phyloP scores from a whole-genome alignment of 2,113 vertebrate species.

The Alaudala cheleensis region DNA sequence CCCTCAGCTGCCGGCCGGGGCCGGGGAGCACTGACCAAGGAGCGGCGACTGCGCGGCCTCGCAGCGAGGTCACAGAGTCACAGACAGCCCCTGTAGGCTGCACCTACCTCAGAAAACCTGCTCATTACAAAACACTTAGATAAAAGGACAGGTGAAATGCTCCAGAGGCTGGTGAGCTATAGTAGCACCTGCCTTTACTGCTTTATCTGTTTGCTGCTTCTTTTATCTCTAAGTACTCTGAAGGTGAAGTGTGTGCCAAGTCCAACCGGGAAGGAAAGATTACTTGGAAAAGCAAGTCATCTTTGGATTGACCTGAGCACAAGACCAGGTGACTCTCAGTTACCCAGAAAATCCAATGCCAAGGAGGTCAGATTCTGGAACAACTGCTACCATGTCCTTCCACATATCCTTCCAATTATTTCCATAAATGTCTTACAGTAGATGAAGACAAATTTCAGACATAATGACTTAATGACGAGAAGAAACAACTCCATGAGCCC shows the following conservation, averaged over 20 bases:
- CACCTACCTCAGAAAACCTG: neutral
- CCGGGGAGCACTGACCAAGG: neutral
- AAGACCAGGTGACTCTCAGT: neutral
- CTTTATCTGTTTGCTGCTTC: neutral
- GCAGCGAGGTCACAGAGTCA: accelerated
- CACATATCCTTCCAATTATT: neutral
- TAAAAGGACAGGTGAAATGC: neutral
- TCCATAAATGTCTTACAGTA: neutral
- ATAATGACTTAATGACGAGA: neutral
- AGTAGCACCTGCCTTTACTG: neutral
- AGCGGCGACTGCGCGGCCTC: accelerated
- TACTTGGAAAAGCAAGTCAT: neutral
- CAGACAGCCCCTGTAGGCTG: neutral
- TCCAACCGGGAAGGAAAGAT: neutral
- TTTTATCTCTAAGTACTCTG: neutral
- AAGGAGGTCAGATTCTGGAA: neutral
- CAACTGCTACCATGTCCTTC: neutral
- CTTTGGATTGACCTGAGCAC: neutral
- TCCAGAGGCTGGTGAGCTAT: neutral
- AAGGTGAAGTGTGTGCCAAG: neutral
- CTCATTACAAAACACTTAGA: neutral
- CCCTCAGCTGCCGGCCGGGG: neutral
- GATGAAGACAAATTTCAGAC: neutral
- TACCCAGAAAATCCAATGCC: neutral
- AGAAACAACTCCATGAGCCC: neutral